Base-by-base conservation (phyloP, 2,113 vertebrate species). In the Meriones unguiculatus region DNA sequence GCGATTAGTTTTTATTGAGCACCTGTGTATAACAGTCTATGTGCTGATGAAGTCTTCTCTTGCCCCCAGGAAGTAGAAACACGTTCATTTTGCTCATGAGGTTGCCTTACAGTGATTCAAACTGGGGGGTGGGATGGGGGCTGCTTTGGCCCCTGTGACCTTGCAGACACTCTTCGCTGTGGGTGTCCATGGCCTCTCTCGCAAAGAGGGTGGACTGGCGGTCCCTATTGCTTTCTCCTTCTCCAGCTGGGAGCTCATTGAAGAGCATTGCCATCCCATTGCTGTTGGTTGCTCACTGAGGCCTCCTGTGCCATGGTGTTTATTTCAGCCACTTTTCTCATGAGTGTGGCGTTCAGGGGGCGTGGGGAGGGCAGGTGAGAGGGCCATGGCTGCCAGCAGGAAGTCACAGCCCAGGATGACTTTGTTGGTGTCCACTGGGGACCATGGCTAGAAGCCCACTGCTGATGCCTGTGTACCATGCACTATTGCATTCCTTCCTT, bases 71-170 rank as follows among this genome's bases (percentile, higher is more conserved):
- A 92, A 70, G 22, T 50, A 46, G 90, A 64, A 69, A 41, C 12
- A 54, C 87, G 69, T 9, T 22, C 81, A 65, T 93, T 80, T 95
- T 86, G 62, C 59, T 84, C 69, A 67, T 89, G 41, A 91, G 30
- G 54, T 69, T 46, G 25, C 41, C 62, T 38, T 77, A 76, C 72
- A 50, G 59, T 59, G 24, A 10, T 84, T 96, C 50, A 65, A 0
- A 69, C 57, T 73, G 1, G 0, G 64, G 67, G 0, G 54, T 1
- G 0, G 50, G 75, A 28, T 1, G 28, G 18, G 70, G 35, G 35
- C 1, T 46, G 67, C 70, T n/a, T 52, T 20, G 72, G 86, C 52
- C 78, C 20, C 2, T 38, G 72, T 76, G 92, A 38, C 69, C 72
- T 80, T 54, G 1, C 8, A 24, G 77, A 32, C 2, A 38, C 32